phyloP scores from a whole-genome alignment of 2,888 invertebrate genomes.

The Idaea biselata region DNA sequence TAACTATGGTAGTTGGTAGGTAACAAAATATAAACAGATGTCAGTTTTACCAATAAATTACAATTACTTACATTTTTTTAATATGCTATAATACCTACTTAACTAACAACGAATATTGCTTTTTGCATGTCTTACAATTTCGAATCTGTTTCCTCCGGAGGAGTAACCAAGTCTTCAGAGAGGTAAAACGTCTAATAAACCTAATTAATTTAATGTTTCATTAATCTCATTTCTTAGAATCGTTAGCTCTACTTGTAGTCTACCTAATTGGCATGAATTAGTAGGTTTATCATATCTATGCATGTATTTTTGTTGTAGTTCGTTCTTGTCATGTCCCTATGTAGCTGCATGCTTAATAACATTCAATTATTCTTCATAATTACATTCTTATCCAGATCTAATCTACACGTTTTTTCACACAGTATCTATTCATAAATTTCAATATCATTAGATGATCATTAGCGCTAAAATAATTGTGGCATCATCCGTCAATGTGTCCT shows the following conservation, averaged over 20 bases:
- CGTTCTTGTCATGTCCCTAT: background rate
- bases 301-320: background rate
- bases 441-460: background rate
- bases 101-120: constrained; percentile 75
- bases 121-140: constrained; percentile 87
- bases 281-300: background rate
- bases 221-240: constrained; percentile 4
- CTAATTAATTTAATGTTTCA: constrained; percentile 5
- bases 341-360: background rate
- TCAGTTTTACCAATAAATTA: no score
- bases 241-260: background rate
- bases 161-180: constrained; percentile 82
- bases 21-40: background rate
- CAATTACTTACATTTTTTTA: no score
- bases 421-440: background rate
- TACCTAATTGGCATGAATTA: constrained; percentile 2
- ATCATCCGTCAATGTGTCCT: background rate
- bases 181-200: constrained; percentile 50
- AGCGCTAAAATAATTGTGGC: background rate
- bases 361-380: background rate
- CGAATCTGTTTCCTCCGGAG: constrained; percentile 84
- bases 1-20: no score
- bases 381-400: background rate
- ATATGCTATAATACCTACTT: background rate
- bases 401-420: constrained; percentile 1